Evolutionary conservation across 2,113 vertebrate genomes (phyloP).

Genomic region (Lagopus leucura): DNA sequence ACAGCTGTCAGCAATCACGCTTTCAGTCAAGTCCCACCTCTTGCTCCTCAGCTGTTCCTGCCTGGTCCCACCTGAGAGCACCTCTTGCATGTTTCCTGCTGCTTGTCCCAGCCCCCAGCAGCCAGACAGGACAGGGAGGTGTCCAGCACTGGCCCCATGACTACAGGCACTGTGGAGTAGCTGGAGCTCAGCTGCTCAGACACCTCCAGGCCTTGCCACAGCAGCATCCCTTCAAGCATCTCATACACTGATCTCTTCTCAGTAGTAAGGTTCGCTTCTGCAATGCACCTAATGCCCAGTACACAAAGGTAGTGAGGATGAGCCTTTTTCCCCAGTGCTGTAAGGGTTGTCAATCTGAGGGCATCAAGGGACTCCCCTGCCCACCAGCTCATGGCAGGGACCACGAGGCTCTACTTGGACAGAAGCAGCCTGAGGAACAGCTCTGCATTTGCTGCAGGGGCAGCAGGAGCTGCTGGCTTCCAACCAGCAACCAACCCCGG

Average conservation of each 20-base stretch:
- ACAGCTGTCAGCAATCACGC: neutral
- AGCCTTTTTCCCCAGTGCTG: neutral
- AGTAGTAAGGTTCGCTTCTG: rapidly evolving
- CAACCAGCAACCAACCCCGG: neutral
- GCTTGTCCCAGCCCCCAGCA: neutral
- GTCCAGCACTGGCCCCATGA: rapidly evolving
- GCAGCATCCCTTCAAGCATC: neutral
- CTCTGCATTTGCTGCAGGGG: neutral
- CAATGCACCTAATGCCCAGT: neutral
- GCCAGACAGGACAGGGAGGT: neutral
- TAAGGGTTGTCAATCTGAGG: neutral
- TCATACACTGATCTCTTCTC: neutral
- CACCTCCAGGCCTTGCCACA: neutral
- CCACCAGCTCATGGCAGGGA: neutral
- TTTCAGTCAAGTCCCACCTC: rapidly evolving
- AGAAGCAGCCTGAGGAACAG: neutral
- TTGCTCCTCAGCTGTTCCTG: neutral
- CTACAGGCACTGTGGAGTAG: neutral
- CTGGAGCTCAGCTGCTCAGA: neutral
- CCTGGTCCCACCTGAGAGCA: neutral
- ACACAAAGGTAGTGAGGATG: rapidly evolving
- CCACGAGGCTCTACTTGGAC: neutral
- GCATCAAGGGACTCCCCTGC: neutral
- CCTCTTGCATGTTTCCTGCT: rapidly evolving
- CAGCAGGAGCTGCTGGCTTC: neutral